These are phyloP conservation scores for Tetanocera ferruginea DNA, from an alignment of 2,888 invertebrate genomes.

Conservation along the genomic window DNA sequence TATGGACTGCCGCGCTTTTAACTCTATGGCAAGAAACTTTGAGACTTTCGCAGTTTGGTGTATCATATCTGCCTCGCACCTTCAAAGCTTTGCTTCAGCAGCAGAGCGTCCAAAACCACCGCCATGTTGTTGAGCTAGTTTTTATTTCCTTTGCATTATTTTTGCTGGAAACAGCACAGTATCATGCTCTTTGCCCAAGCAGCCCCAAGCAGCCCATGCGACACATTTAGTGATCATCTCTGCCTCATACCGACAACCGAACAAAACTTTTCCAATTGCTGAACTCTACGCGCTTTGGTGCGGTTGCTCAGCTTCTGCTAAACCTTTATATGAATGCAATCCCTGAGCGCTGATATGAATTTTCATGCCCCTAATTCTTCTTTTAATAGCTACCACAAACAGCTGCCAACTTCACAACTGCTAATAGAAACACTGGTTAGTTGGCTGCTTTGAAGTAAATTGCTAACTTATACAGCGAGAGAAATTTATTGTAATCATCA, in stretches of 20 bases:
- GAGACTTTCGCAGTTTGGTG: not conserved
- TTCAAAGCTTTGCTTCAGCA: not conserved
- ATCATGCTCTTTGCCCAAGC: not conserved
- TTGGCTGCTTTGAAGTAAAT: too few species aligned
- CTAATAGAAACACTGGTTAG: too few species aligned
- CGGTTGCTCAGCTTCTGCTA: not conserved
- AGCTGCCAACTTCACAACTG: too few species aligned
- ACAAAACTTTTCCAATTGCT: slow-evolving; percentile 36
- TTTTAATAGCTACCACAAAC: not conserved
- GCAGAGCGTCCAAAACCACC: not conserved
- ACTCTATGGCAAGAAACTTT: not conserved
- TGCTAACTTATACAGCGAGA: too few species aligned
- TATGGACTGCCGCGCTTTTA: not conserved
- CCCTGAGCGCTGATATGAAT: slow-evolving; percentile 27
- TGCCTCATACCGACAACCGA: not conserved
- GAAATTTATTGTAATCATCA: too few species aligned
- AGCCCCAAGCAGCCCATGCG: not conserved
- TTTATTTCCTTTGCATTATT: not conserved
- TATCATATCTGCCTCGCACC: not conserved
- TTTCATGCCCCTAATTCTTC: slow-evolving; percentile 6
- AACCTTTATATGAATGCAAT: slow-evolving; percentile 21
- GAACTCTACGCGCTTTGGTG: slow-evolving; percentile 23
- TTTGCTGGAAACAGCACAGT: not conserved
- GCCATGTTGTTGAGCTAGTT: not conserved
- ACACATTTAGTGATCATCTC: not conserved